These are phyloP conservation scores for Cheilinus undulatus DNA, from an alignment of 2,113 vertebrate species.

Conservation along the genomic window DNA sequence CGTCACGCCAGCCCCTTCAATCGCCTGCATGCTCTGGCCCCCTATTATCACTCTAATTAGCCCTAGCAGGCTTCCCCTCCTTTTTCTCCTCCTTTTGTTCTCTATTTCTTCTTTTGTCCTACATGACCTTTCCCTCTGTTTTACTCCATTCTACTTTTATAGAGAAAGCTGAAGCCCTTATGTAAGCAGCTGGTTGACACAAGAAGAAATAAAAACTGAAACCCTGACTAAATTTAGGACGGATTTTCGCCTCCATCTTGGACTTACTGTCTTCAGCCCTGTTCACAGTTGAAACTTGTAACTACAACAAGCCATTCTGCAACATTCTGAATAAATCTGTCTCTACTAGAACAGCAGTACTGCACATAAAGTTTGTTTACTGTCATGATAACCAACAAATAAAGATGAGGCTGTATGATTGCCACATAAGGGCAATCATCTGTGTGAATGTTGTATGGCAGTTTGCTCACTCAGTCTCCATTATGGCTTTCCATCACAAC, in stretches of 20 bases:
- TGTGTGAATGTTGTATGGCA: too few relatives aligned
- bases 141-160: not conserved
- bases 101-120: constrained; percentile 55
- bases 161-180: not conserved
- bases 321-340: too few relatives aligned
- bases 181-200: not conserved
- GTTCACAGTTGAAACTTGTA: too few relatives aligned
- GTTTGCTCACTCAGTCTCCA: too few relatives aligned
- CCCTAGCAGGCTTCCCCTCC: constrained; percentile 33
- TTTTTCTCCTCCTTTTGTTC: constrained; percentile 33
- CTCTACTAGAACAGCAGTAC: too few relatives aligned
- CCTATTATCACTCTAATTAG: constrained; percentile 63
- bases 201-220: not conserved
- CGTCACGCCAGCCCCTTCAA: constrained; percentile 29
- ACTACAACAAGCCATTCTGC: too few relatives aligned
- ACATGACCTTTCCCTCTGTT: constrained; percentile 42
- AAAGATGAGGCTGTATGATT: too few relatives aligned
- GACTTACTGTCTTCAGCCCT: too few relatives aligned
- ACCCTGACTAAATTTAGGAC: not conserved
- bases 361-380: too few relatives aligned
- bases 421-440: too few relatives aligned
- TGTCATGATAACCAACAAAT: too few relatives aligned
- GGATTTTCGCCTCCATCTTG: not conserved
- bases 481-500: too few relatives aligned
- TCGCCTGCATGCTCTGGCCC: constrained; percentile 23